phyloP scores from a whole-genome alignment of 2,113 vertebrate genomes.

The Cichladusa arquata region DNA sequence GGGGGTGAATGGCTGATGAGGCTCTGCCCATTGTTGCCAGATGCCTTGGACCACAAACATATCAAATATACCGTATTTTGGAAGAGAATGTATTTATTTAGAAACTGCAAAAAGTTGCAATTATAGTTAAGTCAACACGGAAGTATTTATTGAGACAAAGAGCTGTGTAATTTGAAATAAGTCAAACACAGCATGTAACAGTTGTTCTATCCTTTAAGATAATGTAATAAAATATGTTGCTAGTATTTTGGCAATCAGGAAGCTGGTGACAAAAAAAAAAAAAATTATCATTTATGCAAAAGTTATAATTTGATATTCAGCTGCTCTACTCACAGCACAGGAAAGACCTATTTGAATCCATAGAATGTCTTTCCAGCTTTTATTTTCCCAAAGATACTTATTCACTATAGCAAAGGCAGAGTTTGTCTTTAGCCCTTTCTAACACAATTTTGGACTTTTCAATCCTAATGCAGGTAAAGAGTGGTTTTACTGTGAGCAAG shows the following conservation, averaged over 20 bases:
- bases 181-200: not conserved
- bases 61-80: not conserved
- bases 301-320: not conserved
- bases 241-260: not conserved
- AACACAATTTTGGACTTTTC: conserved; percentile 3
- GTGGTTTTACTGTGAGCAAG: not conserved
- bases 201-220: not conserved
- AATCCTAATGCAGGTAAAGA: not conserved
- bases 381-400: not conserved
- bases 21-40: not conserved
- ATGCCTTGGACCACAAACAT: not conserved
- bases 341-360: not conserved
- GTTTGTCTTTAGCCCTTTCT: conserved; percentile 60
- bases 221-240: not conserved
- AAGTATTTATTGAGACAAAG: not conserved
- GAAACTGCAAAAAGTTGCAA: not conserved
- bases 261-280: not conserved
- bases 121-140: not conserved
- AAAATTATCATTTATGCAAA: not conserved
- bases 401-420: conserved; percentile 4
- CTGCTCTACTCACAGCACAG: not conserved
- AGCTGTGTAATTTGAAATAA: not conserved
- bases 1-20: not conserved
- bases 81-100: not conserved
- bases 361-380: not conserved